Evolutionary conservation across 2,888 invertebrate genomes (phyloP), one percentile per base, ranked within the genome.

Genomic region (Callimorpha dominula): DNA sequence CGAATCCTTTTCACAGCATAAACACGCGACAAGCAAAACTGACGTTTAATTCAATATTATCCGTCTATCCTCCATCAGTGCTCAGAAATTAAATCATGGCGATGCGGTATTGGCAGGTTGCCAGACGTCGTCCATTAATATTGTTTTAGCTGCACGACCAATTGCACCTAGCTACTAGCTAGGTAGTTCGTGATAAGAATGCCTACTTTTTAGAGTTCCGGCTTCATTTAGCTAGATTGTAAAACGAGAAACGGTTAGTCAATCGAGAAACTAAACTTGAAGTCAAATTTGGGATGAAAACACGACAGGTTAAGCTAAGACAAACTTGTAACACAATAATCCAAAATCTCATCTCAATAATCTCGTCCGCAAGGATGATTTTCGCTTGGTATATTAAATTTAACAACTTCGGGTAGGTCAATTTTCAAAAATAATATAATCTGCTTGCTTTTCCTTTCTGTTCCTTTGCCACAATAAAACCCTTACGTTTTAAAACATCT

Each of bases 61-160:
- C 80, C 77, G 74, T 76, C 82, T 82, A 74, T 72, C 67, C 77
- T 78, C 82, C 81, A 82, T 82, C 84, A 84, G 78, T 76, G 74
- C 74, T 70, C 71, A 74, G 77, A 76, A 82, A 84, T 82, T 84
- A 82, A 82, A 82, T 82, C 80, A 80, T 84, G 85, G 75, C 82
- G 82, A 80, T 84, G 84, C 85, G 81, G 75, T 65, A 20, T 75
- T 83, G 83, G 83, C 85, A 83, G 75, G 76, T 74, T 67, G 76
- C 85, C 83, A 85, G 72, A 65, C 70, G 54, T 72, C 77, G 31
- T 65, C 78, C 80, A 80, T 85, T 85, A 85, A 85, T 85, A 85
- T 83, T 83, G 81, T 85, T 84, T 80, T 84, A 83, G 78, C 68
- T 63, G 71, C 71, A 76, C 79, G 81, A 77, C 77, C 78, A 76